These are phyloP conservation scores for Coptotermes formosanus DNA, from an alignment of 1,140 invertebrate species.

Conservation along the genomic window DNA sequence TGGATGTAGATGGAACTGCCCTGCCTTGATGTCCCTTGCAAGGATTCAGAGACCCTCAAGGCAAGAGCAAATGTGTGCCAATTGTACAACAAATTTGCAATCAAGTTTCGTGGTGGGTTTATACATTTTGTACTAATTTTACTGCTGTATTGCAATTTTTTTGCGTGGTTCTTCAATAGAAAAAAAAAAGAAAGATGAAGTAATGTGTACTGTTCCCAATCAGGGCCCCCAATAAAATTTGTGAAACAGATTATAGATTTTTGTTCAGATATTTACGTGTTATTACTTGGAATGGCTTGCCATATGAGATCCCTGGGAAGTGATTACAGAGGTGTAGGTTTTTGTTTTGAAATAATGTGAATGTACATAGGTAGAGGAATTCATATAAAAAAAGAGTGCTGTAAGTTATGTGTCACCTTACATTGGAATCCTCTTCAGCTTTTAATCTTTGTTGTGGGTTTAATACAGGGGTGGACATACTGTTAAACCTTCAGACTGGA, in stretches of 20 bases:
- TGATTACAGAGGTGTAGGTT: too few relatives aligned
- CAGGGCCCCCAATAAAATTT: conserved; percentile 35
- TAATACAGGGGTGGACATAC: too few relatives aligned
- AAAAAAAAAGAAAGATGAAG: neutral
- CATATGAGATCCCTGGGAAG: too few relatives aligned
- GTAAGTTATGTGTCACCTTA: too few relatives aligned
- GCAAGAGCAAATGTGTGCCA: conserved; percentile 31
- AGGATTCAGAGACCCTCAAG: neutral
- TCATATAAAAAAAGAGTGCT: too few relatives aligned
- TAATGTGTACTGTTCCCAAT: conserved; percentile 33
- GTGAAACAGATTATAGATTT: conserved; percentile 28
- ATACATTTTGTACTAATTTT: conserved; percentile 36
- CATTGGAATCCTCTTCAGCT: too few relatives aligned
- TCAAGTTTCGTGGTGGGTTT: conserved; percentile 33
- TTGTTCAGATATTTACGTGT: neutral
- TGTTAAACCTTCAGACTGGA: too few relatives aligned
- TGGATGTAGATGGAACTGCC: conserved; percentile 23
- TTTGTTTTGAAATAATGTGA: too few relatives aligned
- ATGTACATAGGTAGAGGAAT: too few relatives aligned
- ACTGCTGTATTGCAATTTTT: conserved; percentile 34
- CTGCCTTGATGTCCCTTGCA: conserved; percentile 1
- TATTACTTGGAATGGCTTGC: too few relatives aligned
- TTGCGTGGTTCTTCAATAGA: conserved; percentile 28
- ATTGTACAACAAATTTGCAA: conserved; percentile 27
- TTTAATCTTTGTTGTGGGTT: too few relatives aligned